These are phyloP conservation scores for Ammospiza caudacuta DNA, from an alignment of 2,113 vertebrate genomes.

Conservation along the genomic window DNA sequence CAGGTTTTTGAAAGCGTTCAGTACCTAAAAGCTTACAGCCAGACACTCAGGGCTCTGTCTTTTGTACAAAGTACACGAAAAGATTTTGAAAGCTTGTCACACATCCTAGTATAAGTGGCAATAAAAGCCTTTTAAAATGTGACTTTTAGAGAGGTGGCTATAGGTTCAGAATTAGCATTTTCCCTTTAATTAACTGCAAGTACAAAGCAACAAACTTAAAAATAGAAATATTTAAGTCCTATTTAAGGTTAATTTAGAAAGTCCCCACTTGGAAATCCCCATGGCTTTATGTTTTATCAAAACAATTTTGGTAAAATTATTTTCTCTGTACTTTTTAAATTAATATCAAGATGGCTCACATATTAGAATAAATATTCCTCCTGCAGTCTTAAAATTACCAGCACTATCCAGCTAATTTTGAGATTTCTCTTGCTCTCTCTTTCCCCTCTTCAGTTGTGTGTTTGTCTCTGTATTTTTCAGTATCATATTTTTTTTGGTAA, in stretches of 20 bases:
- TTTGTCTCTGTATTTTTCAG: constrained; percentile 1
- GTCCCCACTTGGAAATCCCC: neutral
- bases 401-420: neutral
- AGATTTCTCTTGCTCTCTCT: neutral
- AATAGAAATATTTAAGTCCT: neutral
- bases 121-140: neutral
- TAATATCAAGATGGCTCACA: neutral
- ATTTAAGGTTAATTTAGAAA: neutral
- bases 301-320: neutral
- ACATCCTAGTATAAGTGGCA: neutral
- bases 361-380: neutral
- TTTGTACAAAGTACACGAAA: neutral
- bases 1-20: neutral
- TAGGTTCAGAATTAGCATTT: neutral
- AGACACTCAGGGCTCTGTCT: neutral
- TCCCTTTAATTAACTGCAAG: neutral
- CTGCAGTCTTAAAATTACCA: neutral
- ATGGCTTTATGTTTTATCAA: neutral
- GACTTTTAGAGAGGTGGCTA: neutral
- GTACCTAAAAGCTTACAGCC: neutral
- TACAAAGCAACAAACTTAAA: neutral
- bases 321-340: neutral
- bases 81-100: neutral
- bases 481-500: neutral
- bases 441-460: neutral